Conservation (phyloP, 2,113 vertebrate species). For the Blennius ocellaris region DNA sequence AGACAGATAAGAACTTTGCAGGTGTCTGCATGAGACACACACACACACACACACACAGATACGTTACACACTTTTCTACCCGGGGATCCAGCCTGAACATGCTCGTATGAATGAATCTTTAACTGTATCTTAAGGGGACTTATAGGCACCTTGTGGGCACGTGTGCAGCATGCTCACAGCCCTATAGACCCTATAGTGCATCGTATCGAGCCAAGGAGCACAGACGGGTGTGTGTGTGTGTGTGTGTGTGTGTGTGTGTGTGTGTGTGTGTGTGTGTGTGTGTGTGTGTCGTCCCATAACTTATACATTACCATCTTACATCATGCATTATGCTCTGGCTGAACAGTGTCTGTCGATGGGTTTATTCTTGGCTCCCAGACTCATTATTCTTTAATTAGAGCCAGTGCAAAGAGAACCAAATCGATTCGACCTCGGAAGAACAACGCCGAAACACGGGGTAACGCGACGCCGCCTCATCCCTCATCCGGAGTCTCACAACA, state of each 20-base stretch:
- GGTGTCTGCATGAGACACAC: not conserved
- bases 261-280: no score
- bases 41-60: not conserved
- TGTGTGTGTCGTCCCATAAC: not conserved
- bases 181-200: not conserved
- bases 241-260: no score
- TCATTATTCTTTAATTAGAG: constrained; percentile 56
- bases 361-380: constrained; percentile 11
- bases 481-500: not conserved
- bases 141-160: not conserved
- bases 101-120: constrained; percentile 39
- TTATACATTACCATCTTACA: not conserved
- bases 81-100: constrained; percentile 1
- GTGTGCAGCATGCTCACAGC: not conserved
- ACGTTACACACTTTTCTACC: constrained; percentile 16
- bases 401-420: constrained; percentile 14
- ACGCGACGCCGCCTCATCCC: not conserved
- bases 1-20: constrained; percentile 78
- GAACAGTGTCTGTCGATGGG: constrained; percentile 11
- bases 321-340: constrained; percentile 3
- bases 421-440: constrained; percentile 37
- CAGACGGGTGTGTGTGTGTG: not conserved
- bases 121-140: constrained; percentile 6
- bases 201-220: not conserved
- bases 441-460: not conserved